Conservation (phyloP, 2,797 vertebrate species). For the Natrix natrix region DNA sequence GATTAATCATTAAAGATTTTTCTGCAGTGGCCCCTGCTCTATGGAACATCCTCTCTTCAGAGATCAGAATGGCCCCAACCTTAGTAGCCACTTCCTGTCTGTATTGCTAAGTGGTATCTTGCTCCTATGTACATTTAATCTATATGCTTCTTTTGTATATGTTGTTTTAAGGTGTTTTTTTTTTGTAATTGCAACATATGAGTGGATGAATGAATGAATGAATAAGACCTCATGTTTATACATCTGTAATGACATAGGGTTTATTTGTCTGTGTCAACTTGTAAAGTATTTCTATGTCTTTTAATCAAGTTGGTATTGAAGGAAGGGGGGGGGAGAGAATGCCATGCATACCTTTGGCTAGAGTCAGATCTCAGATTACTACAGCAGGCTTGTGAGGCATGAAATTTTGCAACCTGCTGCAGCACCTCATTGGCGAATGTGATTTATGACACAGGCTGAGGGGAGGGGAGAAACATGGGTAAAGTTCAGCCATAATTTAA, state of each 20-base stretch:
- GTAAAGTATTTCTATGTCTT: no score
- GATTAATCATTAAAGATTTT: neutral
- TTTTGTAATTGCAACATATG: neutral
- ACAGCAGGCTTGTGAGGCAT: no score
- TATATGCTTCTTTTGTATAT: neutral
- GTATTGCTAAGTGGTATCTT: neutral
- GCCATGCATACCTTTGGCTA: no score
- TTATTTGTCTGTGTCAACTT: no score
- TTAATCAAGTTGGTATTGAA: no score
- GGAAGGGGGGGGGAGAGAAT: no score
- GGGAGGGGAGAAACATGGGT: no score
- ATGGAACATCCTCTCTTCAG: neutral
- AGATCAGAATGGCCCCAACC: neutral
- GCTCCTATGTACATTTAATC: neutral
- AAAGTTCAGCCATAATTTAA: no score
- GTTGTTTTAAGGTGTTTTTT: neutral
- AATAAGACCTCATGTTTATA: neutral
- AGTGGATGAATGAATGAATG: neutral
- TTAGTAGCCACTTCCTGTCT: neutral
- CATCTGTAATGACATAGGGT: neutral
- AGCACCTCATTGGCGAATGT: no score
- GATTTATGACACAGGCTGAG: no score
- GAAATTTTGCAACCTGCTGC: no score
- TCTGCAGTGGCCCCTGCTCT: neutral
- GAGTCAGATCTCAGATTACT: no score